These are phyloP conservation scores for Pseudorectes ferrugineus DNA, from an alignment of 2,113 vertebrate species.

Conservation along the genomic window DNA sequence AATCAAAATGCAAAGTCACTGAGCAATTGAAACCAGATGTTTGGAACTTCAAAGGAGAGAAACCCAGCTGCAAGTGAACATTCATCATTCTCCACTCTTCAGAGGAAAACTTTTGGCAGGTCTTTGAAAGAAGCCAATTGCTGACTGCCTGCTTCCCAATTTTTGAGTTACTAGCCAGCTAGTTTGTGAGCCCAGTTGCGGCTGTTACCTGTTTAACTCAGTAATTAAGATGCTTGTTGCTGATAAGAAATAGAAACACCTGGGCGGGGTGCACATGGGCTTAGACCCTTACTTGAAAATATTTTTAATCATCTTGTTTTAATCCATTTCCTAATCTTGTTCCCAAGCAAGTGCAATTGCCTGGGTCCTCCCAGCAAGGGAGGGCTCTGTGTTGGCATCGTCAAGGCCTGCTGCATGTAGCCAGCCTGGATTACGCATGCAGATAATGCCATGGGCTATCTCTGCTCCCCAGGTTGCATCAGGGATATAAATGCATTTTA, in stretches of 20 bases:
- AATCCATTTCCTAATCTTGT: neutral
- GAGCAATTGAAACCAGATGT: constrained; percentile 79
- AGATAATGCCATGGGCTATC: constrained; percentile 37
- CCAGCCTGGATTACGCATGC: neutral
- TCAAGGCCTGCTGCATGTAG: neutral
- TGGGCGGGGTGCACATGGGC: neutral
- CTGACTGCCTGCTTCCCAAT: constrained; percentile 32
- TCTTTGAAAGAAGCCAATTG: constrained; percentile 70
- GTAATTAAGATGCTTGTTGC: neutral
- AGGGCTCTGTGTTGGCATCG: neutral
- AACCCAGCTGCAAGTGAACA: constrained; percentile 55
- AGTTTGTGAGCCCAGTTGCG: neutral
- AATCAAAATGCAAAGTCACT: constrained; percentile 62
- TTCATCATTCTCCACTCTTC: constrained; percentile 62
- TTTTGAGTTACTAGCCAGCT: constrained; percentile 15
- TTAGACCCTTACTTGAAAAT: neutral
- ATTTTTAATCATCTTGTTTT: neutral
- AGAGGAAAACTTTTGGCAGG: constrained; percentile 46
- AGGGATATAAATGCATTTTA: constrained; percentile 5
- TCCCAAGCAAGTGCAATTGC: neutral
- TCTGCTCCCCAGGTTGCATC: constrained; percentile 19
- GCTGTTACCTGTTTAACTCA: constrained; percentile 7
- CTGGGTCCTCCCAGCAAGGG: neutral
- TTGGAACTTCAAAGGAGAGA: constrained; percentile 75
- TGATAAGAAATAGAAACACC: neutral